phyloP scores from a whole-genome alignment of 2,113 vertebrate species.

The Salvelinus namaycush region DNA sequence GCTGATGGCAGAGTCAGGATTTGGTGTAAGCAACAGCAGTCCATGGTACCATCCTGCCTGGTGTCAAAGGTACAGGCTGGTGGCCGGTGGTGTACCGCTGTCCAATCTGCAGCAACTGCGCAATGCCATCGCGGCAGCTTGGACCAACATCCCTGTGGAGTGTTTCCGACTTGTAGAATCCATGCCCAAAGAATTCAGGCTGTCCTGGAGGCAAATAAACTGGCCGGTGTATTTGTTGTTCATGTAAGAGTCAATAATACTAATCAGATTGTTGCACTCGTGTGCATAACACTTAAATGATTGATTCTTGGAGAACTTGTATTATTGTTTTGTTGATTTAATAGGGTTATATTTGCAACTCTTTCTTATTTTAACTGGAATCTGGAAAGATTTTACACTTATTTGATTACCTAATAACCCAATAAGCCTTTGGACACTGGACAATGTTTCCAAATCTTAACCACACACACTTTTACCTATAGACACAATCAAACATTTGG shows the following conservation, averaged over 20 bases:
- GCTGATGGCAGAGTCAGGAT: too few species aligned
- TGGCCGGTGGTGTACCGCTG: too few species aligned
- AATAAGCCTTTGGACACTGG: conserved; percentile 48
- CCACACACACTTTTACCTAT: conserved; percentile 4
- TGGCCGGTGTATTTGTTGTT: conserved; percentile 35
- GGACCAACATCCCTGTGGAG: too few species aligned
- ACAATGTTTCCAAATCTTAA: conserved; percentile 32
- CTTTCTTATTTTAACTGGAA: conserved; percentile 12
- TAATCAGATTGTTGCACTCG: conserved; percentile 55
- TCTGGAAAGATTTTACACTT: conserved; percentile 49
- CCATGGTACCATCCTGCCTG: too few species aligned
- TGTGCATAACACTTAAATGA: conserved; percentile 57
- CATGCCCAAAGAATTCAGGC: too few species aligned
- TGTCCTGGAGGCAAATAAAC: too few species aligned
- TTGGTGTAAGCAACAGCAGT: too few species aligned
- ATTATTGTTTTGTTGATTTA: conserved; percentile 38
- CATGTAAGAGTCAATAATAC: conserved; percentile 45
- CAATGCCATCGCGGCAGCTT: too few species aligned
- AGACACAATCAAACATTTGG: not conserved
- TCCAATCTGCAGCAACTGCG: too few species aligned
- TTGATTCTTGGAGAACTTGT: conserved; percentile 40
- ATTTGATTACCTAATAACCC: conserved; percentile 60
- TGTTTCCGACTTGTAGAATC: too few species aligned
- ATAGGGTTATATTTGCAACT: conserved; percentile 56
- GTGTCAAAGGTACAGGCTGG: too few species aligned